Base-by-base conservation (phyloP, 2,888 invertebrate species). In the Ectemnius lituratus region DNA sequence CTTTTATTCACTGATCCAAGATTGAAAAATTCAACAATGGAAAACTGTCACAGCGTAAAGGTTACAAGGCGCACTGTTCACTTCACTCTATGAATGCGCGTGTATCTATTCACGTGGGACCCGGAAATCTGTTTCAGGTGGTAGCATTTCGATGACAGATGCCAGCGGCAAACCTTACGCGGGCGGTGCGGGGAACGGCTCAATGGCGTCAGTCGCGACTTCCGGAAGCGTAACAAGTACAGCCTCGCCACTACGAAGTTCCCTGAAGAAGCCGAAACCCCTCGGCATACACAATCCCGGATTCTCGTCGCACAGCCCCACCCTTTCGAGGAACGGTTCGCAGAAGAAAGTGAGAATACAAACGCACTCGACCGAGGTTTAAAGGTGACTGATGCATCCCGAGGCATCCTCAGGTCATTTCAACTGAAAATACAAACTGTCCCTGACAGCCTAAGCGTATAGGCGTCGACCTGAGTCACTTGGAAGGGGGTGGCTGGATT, bases 281-380 rank as follows among this genome's bases (percentile, higher is more conserved):
- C 91, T 96, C 72, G 97, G 97, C 11, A 97, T 97, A 75, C 97
- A 96, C 84, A 97, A 97, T 92, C 97, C 97, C 0, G 95, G 95
- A 49, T 96, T 95, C 85, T 95, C 96, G 0, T 95, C 96, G 1
- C 95, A 95, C 81, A 97, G 97, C 16, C 97, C 97, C 0, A 95
- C 96, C 0, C 92, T 97, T 73, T 94, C 95, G 63, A 93, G 97
- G 68, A 97, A 97, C 85, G 97, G 96, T 0, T 97, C 97, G 87
- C 95, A 96, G 87, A 97, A 97, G 90, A 97, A 97, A 92, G 97
- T 97, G 73, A 93, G 97, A 76, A 97, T 97, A 90, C 97, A 97
- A 89, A 97, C 97, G 49, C 97, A 97, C 89, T 97, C 97, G 88
- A 97, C 97, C 57, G 97, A 97, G 90, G 97, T 97, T 77, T 97